Conservation (phyloP, 2,797 vertebrate species). For the Oceanodroma leucorhoa region DNA sequence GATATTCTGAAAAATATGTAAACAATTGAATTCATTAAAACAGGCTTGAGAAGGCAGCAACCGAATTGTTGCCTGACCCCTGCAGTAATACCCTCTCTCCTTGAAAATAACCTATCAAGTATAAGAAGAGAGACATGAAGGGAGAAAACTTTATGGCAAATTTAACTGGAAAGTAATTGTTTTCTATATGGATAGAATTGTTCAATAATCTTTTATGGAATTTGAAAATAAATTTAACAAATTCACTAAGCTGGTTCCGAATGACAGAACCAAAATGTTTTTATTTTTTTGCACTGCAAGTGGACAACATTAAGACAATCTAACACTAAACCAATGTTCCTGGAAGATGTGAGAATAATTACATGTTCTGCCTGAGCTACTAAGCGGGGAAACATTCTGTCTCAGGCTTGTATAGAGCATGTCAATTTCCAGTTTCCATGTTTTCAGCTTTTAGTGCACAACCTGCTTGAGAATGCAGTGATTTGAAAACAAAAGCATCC, state of each 20-base stretch:
- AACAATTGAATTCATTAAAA: neutral
- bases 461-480: conserved; percentile 5
- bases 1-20: neutral
- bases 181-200: conserved; percentile 56
- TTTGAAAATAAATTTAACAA: conserved; percentile 52
- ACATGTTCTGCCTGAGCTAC: conserved; percentile 60
- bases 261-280: conserved; percentile 37
- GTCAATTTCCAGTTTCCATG: conserved; percentile 57
- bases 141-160: conserved; percentile 19
- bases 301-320: conserved; percentile 21
- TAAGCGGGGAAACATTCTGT: conserved; percentile 44
- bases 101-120: conserved; percentile 47
- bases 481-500: conserved; percentile 59
- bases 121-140: conserved; percentile 4
- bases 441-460: conserved; percentile 49
- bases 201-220: conserved; percentile 54
- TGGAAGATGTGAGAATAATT: conserved; percentile 72
- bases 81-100: neutral
- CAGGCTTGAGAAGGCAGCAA: neutral
- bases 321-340: conserved; percentile 29
- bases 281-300: neutral
- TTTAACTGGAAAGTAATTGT: conserved; percentile 60
- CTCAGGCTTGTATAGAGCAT: conserved; percentile 21
- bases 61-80: neutral
- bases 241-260: conserved; percentile 41